Percentiles rank a stretch among this genome's conserved stretches.
phyloP scores from a whole-genome alignment of 64 coral and sea anemone genomes.

The Pachyseris speciosa region DNA sequence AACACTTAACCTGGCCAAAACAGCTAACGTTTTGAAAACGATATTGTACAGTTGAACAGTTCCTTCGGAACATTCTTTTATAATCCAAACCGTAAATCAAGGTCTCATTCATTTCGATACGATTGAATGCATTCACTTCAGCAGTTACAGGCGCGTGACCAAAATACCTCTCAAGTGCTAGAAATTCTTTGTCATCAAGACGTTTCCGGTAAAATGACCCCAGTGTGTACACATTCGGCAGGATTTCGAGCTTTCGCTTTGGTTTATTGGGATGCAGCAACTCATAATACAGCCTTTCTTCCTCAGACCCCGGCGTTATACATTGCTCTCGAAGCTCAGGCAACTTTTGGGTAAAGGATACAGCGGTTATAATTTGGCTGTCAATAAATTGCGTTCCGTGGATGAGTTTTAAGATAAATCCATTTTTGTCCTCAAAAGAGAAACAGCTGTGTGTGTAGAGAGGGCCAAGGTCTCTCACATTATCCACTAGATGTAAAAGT shows the following conservation, averaged over 20 bases:
- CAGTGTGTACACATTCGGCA: background rate
- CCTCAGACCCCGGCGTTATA: background rate
- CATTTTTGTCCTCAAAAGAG: conserved; percentile 71
- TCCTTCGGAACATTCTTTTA: conserved; percentile 52
- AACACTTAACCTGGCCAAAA: conserved; percentile 44
- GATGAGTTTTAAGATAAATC: conserved; percentile 70
- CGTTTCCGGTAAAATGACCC: conserved; percentile 21
- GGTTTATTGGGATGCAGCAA: conserved; percentile 36
- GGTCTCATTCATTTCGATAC: conserved; percentile 11
- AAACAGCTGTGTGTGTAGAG: conserved; percentile 50
- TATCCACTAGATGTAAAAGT: conserved; percentile 48
- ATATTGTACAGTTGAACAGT: conserved; percentile 45
- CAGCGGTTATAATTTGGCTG: conserved; percentile 23
- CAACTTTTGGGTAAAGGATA: conserved; percentile 66
- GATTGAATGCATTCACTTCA: conserved; percentile 52
- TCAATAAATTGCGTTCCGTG: conserved; percentile 84
- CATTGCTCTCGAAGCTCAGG: conserved; percentile 25
- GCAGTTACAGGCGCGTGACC: conserved; percentile 30
- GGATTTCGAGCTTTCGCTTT: conserved; percentile 7
- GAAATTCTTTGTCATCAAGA: conserved; percentile 24
- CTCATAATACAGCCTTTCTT: conserved; percentile 31
- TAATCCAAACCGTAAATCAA: conserved; percentile 48
- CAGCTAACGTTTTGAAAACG: background rate
- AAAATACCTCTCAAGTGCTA: conserved; percentile 28
- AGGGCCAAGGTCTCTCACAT: conserved; percentile 54